phyloP scores from a whole-genome alignment of 2,797 vertebrate genomes.

The Threskiornis aethiopicus region DNA sequence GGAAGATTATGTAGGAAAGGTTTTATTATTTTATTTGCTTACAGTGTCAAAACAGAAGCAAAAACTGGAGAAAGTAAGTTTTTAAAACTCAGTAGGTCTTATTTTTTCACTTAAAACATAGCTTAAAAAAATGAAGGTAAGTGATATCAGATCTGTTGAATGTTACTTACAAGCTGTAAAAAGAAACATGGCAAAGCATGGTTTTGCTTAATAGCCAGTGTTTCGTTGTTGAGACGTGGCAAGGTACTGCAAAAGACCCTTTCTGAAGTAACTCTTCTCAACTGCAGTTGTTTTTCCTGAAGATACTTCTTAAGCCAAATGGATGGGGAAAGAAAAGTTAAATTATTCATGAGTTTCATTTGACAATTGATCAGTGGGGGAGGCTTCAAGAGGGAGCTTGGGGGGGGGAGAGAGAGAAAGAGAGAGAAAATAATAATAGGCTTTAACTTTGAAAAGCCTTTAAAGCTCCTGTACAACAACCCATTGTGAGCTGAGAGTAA shows the following conservation, averaged over 20 bases:
- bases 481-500: slow-evolving; percentile 20
- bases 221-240: not conserved
- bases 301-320: not conserved
- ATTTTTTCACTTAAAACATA: not conserved
- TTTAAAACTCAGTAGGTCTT: not conserved
- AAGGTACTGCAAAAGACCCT: not conserved
- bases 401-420: not conserved
- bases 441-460: slow-evolving; percentile 65
- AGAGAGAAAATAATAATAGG: slow-evolving; percentile 41
- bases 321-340: slow-evolving; percentile 31
- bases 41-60: not conserved
- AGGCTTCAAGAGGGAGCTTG: slow-evolving; percentile 29
- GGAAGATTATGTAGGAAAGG: not conserved
- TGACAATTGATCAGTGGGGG: slow-evolving; percentile 63
- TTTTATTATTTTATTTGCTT: not conserved
- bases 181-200: not conserved
- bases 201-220: not conserved
- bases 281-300: slow-evolving; percentile 9
- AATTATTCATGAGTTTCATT: slow-evolving; percentile 67
- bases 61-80: not conserved
- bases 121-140: not conserved
- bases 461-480: slow-evolving; percentile 48
- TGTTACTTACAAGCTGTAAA: not conserved
- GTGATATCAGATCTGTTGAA: not conserved
- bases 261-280: slow-evolving; percentile 1